A percentile compares a stretch with the other conserved stretches of the same genome.
Evolutionary conservation across 2,113 vertebrate species (phyloP).

Genomic region (Chrysemys picta): DNA sequence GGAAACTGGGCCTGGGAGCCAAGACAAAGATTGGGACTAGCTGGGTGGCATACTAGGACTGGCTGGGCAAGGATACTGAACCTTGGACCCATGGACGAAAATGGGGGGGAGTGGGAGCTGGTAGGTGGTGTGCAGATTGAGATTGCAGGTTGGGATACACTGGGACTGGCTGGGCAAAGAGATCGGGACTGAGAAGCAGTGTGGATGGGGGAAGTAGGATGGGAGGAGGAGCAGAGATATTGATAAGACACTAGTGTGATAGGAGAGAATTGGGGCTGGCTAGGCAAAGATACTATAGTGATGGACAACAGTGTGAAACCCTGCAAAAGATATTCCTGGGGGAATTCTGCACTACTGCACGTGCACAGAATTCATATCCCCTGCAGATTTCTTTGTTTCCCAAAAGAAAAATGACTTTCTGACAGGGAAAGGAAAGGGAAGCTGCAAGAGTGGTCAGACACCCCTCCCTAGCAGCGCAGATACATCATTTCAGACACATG

Average conservation of each 20-base stretch:
- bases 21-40: background rate
- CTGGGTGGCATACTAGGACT: background rate
- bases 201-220: background rate
- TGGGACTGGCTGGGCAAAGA: background rate
- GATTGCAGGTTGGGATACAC: accelerated
- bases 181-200: background rate
- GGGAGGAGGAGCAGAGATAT: background rate
- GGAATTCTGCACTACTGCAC: too few species aligned
- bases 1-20: background rate
- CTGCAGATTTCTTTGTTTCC: too few species aligned
- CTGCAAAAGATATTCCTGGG: too few species aligned
- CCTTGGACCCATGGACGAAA: background rate
- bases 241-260: background rate
- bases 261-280: background rate
- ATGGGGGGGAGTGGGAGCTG: background rate
- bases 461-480: too few species aligned
- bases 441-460: too few species aligned
- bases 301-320: background rate
- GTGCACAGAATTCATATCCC: too few species aligned
- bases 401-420: too few species aligned
- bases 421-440: too few species aligned
- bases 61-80: background rate
- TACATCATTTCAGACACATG: too few species aligned
- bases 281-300: background rate
- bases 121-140: background rate